Evolutionary conservation across 2,888 invertebrate species (phyloP), one percentile per base, ranked within the genome.

Genomic region (Ceramica pisi): DNA sequence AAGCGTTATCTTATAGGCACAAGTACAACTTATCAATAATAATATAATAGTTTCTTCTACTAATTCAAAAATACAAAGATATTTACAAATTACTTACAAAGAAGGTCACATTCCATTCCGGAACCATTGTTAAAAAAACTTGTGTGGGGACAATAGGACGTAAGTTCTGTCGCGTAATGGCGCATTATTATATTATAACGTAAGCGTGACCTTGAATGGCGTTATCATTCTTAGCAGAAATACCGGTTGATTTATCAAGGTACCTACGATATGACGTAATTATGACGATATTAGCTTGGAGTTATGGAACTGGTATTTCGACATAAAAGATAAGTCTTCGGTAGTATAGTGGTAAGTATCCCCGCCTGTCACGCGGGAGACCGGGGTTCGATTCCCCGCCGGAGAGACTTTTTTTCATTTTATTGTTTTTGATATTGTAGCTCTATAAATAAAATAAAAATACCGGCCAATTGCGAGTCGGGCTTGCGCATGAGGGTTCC

Each of bases 351-450:
- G 95, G 96, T 96, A 81, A 96, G 96, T 96, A 96, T 96, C 95
- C 96, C 96, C 95, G 96, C 96, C 96, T 96, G 95, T 96, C 96
- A 95, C 96, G 95, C 96, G 96, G 95, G 96, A 96, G 96, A 86
- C 86, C 86, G 83, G 81, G 86, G 85, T 86, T 86, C 85, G 85
- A 83, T 86, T 86, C 86, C 86, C 85, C 85, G 85, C 86, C 85
- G 86, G 86, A 85, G 86, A 86, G 86, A 68, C 1, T 26, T 44
- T 75, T 81, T 80, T 79, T 14, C 41, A 16, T 14, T 41, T 41
- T 9, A 9, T 41, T 41, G 10, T 38, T 38, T 9, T 1, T 38
- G 38, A 38, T 38, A 38, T 38, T 38, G 8, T 38, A 9, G 38
- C 38, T 38, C 6, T 31, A 31, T 4, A 5, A n/a, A n/a, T n/a